Evolutionary conservation across 2,888 invertebrate genomes (phyloP), one percentile per base, ranked within the genome.

Genomic region (Cephonodes hylas): DNA sequence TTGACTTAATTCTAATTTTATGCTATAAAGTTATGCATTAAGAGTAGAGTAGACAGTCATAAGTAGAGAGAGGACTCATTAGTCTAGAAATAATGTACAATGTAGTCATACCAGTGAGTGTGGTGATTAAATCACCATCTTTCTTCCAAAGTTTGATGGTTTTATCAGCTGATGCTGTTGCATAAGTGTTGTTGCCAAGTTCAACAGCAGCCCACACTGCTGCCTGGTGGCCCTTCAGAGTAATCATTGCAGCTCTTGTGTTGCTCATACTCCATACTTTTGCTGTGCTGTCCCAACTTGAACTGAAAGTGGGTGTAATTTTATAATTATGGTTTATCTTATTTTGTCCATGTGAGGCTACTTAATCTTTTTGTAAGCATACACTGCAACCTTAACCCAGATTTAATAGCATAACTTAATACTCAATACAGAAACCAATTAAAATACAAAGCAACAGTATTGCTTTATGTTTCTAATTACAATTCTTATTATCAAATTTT

Each of bases 151-250:
- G 85, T 71, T 95, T 95, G 61, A 99, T 96, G 8, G 95, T 95
- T 87, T 97, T 97, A 87, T 99, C 99, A 15, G 99, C 99, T 0
- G 97, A 97, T 0, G 96, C 99, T 13, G 99, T 98, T 0, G 97
- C 93, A 70, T 96, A 94, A 27, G 86, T 89, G 1, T 89, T 88
- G 66, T 93, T 93, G 22, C 61, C 86, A 66, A 94, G 88, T 80
- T 94, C 96, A 64, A 93, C 83, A 0, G 94, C 93, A 20, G 95
- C 94, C 99, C 99, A 99, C 5, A 99, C 96, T 0, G 99, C 97
- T 13, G 96, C 96, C 67, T 94, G 93, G 75, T 97, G 97, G 0
- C 96, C 96, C 64, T 93, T 89, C 7, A 96, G 89, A 0, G 94
- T 94, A 45, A 94, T 81, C 0, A 92, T 80, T 25, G 91, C 79